Base-by-base conservation (phyloP, 1,140 invertebrate species). In the Lasioglossum albipes region DNA sequence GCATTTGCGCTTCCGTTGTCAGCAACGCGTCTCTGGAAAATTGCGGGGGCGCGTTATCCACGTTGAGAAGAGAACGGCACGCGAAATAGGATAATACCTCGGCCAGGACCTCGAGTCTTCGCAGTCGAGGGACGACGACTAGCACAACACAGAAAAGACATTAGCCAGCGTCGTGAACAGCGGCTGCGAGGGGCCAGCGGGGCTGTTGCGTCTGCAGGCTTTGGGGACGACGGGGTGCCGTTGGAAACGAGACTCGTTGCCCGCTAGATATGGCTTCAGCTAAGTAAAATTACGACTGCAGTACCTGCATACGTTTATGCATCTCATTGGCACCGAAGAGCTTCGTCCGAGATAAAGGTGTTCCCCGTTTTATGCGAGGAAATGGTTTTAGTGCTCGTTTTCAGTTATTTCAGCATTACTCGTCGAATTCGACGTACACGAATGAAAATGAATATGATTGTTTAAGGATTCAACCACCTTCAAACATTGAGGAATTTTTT, bases 101-200 rank as follows among this genome's bases (percentile, higher is more conserved):
- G 49, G 36, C 45, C 82, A 82, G 86, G 85, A 85, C 87, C 78
- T 88, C 75, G 81, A 82, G 74, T 69, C 31, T 65, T 65, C 31
- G 87, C 82, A 88, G 85, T 79, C 86, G 84, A 90, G 91, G 90
- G 91, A 92, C 89, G 87, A 84, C 79, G 88, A 82, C 87, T 84
- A 83, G 87, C 78, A 75, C 88, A 90, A 93, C 92, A 93, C 91
- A 92, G 91, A 93, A 93, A 92, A 93, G 91, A 92, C 92, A 93
- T 92, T 92, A 93, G 91, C 89, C 75, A 83, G 74, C 73, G 81
- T 84, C 89, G 70, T 81, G 85, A 81, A 86, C 84, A 76, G 81
- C 71, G 71, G 64, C 67, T 66, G 61, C 64, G 79, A 76, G 82
- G 78, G 72, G 70, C 68, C 52, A 66, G 62, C 57, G 52, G 70